Base-by-base conservation (phyloP, 2,113 vertebrate species). In the Istiophorus platypterus region DNA sequence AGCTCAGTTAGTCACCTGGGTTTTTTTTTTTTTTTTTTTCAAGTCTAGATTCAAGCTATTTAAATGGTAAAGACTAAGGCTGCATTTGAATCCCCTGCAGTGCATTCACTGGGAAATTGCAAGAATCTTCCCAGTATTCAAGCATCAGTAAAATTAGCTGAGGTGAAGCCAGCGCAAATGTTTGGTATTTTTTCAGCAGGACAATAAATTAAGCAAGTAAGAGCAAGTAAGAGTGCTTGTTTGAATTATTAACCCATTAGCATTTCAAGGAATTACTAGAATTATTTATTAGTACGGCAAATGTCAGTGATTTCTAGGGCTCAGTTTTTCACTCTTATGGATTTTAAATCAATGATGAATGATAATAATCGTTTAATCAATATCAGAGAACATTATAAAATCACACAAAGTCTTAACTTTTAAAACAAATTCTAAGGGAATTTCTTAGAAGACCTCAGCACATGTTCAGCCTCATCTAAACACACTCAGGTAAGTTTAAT, bases 1-100 rank as follows among this genome's bases (percentile, higher is more conserved):
- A 41, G 59, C 71, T 75, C 69, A 1, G 45, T 67, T 76, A 68
- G 54, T 26, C n/a, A 14, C 31, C 75, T 65, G 51, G 15, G 57
- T 59, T 76, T 71, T 52, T 54, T 54, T 24, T n/a, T 54, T 54
- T 54, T 54, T 56, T 26, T 56, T 71, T 24, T 74, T 80, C 58
- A 78, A 74, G 72, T 74, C 58, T 47, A 51, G 2, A 68, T 81
- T 54, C 59, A 70, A 81, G 81, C 73, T 76, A 34, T 26, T 72
- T 18, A 57, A 68, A 59, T 76, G 76, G 62, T 34, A 41, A 9
- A 37, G 61, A 39, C 56, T 51, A 72, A 45, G 72, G 78, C 69
- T 76, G 57, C 49, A 26, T 78, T 72, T 24, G 65, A 82, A 88
- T 77, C 75, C 80, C 45, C 72, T 27, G 39, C 76, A 20, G 73